A percentile compares a stretch with the other conserved stretches of the same genome.
Conservation (phyloP, 2,113 vertebrate species). For the Pteronura brasiliensis region DNA sequence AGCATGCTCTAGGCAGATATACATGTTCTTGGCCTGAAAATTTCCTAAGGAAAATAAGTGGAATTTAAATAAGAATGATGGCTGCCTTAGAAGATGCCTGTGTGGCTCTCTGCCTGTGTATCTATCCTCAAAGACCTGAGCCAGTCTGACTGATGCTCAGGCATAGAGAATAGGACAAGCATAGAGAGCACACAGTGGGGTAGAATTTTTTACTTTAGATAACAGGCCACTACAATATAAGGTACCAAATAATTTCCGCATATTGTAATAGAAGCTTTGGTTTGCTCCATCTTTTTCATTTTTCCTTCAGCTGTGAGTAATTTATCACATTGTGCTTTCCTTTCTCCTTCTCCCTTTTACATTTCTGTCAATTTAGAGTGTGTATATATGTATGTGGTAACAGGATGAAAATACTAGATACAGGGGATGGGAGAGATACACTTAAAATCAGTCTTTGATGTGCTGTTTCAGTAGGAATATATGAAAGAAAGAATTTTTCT, state of each 20-base stretch:
- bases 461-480: constrained; percentile 52
- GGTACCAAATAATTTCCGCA: background rate
- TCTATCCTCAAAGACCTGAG: background rate
- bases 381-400: background rate
- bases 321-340: background rate
- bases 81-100: background rate
- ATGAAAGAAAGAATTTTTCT: constrained; percentile 41
- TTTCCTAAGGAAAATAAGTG: background rate
- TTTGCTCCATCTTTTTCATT: background rate
- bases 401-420: background rate
- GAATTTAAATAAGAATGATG: background rate
- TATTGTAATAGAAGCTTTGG: background rate
- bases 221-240: background rate
- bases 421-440: background rate
- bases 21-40: background rate
- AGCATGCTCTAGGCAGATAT: background rate
- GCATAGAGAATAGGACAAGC: background rate
- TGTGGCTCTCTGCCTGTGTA: background rate
- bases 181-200: background rate
- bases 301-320: background rate
- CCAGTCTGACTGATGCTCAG: background rate
- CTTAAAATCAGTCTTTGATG: constrained; percentile 37
- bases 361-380: background rate
- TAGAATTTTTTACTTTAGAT: background rate
- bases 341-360: background rate